Conservation (phyloP, 2,113 vertebrate species). For the human region DNA sequence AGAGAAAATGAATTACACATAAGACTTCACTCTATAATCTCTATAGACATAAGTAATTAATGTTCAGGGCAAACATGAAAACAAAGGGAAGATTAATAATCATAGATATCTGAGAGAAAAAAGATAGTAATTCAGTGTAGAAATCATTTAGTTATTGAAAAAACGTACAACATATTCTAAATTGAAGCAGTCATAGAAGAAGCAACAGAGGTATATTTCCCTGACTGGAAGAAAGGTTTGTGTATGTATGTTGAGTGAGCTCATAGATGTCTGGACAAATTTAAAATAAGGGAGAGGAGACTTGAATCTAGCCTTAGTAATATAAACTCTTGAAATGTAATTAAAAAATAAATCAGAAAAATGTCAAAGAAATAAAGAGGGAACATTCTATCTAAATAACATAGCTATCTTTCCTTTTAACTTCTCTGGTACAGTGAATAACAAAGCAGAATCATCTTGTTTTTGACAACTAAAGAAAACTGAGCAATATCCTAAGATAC, state of each 20-base stretch:
- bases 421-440: not conserved
- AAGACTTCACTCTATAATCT: not conserved
- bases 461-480: not conserved
- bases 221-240: not conserved
- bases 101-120: not conserved
- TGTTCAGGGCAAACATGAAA: not conserved
- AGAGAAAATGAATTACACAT: not conserved
- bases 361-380: not conserved
- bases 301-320: accelerated
- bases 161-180: not conserved
- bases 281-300: not conserved
- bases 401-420: not conserved
- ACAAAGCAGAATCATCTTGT: not conserved
- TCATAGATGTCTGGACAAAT: not conserved
- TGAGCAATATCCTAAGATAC: not conserved
- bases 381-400: not conserved
- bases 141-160: not conserved
- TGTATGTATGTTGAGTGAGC: not conserved
- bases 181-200: not conserved
- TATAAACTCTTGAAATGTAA: not conserved
- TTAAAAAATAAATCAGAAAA: not conserved
- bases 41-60: not conserved
- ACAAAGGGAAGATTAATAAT: not conserved
- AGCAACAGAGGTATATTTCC: not conserved
- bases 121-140: not conserved